A percentile compares a stretch with the other conserved stretches of the same genome.
phyloP scores from a whole-genome alignment of 2,888 invertebrate genomes.

The Encarsia formosa region DNA sequence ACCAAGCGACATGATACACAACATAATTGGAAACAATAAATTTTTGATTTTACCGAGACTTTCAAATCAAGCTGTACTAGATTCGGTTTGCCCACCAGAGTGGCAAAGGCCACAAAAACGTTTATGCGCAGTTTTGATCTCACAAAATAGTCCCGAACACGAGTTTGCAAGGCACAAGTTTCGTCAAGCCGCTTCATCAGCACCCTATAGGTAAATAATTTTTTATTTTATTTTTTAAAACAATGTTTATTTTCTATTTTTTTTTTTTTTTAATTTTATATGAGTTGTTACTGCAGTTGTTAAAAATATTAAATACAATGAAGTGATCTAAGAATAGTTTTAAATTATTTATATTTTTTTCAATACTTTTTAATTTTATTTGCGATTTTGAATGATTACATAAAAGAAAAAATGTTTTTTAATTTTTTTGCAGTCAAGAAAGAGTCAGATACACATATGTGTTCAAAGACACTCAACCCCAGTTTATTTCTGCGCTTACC shows the following conservation, averaged over 20 bases:
- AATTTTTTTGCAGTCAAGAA: slow-evolving; percentile 38
- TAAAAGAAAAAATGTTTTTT: no score
- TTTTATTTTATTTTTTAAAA: slow-evolving; percentile 4
- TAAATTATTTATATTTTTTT: no score
- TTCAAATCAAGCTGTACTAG: slow-evolving; percentile 84
- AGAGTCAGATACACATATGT: slow-evolving; percentile 85
- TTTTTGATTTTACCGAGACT: slow-evolving; percentile 82
- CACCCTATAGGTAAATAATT: slow-evolving; percentile 56
- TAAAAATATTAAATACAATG: no score
- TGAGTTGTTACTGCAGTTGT: no score
- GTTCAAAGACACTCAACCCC: slow-evolving; percentile 77
- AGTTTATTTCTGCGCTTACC: slow-evolving; percentile 74
- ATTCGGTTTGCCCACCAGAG: slow-evolving; percentile 84
- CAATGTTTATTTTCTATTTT: no score
- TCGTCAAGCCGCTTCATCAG: slow-evolving; percentile 66
- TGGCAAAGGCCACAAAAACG: slow-evolving; percentile 73
- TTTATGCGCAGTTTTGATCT: slow-evolving; percentile 76
- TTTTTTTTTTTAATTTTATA: no score
- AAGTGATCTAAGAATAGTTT: no score
- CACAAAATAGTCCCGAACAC: slow-evolving; percentile 60
- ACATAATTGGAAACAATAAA: slow-evolving; percentile 84
- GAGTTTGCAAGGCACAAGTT: slow-evolving; percentile 66
- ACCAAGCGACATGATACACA: slow-evolving; percentile 79
- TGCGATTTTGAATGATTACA: no score
- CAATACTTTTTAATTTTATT: no score